Conservation (phyloP, 2,888 invertebrate genomes). For the Hyposoter didymator region DNA sequence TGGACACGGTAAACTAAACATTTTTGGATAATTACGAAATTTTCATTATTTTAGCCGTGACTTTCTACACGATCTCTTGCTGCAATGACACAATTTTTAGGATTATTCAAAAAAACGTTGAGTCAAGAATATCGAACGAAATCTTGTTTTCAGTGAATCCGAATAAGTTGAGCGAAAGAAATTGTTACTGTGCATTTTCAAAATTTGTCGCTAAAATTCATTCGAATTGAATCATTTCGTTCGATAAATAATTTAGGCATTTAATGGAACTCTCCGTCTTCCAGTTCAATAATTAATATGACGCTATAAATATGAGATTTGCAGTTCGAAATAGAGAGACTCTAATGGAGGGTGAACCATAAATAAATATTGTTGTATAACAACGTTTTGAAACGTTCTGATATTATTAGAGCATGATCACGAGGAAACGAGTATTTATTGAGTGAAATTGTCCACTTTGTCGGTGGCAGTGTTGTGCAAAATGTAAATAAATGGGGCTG, state of each 20-base stretch:
- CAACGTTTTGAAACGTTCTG: neutral
- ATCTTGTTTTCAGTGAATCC: no score
- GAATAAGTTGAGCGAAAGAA: no score
- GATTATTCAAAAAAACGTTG: no score
- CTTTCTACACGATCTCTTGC: no score
- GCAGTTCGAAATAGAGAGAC: neutral
- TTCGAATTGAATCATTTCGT: neutral
- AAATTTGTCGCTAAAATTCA: neutral
- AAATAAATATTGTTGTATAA: neutral
- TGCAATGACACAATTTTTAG: no score
- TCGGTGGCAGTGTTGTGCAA: neutral
- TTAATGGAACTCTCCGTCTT: neutral
- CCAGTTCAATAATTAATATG: neutral
- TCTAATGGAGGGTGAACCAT: neutral
- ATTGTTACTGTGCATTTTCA: no score
- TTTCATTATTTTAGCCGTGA: no score
- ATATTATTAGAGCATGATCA: neutral
- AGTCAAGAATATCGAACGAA: no score
- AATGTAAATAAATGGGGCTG: constrained; percentile 21
- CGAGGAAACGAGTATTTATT: neutral
- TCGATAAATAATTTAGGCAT: neutral
- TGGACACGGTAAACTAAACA: no score
- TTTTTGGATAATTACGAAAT: no score
- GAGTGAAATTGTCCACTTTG: neutral
- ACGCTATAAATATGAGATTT: neutral